Conservation (phyloP, 2,797 vertebrate species). For the Poecilia picta region DNA sequence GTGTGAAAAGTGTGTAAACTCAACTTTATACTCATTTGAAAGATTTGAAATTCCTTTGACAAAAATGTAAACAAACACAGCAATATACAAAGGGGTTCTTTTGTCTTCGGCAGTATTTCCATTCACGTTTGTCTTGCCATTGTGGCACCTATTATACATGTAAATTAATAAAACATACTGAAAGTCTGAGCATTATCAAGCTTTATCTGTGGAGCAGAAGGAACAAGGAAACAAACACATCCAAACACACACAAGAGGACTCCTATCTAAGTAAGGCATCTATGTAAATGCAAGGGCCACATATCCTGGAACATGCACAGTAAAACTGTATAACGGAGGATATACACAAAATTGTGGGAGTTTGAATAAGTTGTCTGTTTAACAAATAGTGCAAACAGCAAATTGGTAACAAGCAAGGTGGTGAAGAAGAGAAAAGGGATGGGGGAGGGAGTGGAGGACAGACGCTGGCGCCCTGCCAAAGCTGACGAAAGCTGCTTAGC, state of each 20-base stretch:
- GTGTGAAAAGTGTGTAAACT: not conserved
- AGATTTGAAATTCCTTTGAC: not conserved
- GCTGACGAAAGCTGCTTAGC: constrained; percentile 90
- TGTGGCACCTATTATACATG: not conserved
- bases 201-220: not conserved
- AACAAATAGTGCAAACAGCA: constrained; percentile 54
- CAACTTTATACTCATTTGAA: not conserved
- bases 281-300: not conserved
- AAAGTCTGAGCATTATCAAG: not conserved
- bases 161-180: not conserved
- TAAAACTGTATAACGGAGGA: constrained; percentile 7
- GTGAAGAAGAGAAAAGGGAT: constrained; percentile 60
- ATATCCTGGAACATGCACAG: not conserved
- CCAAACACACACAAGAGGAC: not conserved
- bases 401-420: constrained; percentile 62
- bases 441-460: constrained; percentile 75
- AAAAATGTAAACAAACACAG: not conserved
- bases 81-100: not conserved
- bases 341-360: constrained; percentile 35
- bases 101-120: not conserved
- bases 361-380: constrained; percentile 51
- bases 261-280: not conserved
- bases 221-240: not conserved
- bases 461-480: constrained; percentile 84
- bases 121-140: not conserved